Percentiles rank a stretch among this genome's conserved stretches.
Conservation (phyloP, 1,140 invertebrate species). For the Lordiphosa collinella region DNA sequence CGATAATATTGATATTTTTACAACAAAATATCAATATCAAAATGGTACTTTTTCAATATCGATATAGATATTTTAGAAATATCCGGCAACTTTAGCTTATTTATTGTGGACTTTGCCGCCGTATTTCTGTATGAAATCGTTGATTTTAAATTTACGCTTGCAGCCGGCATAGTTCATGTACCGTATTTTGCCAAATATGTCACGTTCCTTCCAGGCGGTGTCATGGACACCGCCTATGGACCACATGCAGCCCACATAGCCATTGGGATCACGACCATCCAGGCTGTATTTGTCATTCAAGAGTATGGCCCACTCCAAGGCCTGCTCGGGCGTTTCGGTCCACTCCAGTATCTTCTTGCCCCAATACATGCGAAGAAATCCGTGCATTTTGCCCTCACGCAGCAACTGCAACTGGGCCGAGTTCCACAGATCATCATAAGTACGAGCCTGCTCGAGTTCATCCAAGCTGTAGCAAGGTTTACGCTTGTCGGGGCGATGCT, state of each 20-base stretch:
- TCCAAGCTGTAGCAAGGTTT: conserved; percentile 86
- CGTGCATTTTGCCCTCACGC: conserved; percentile 93
- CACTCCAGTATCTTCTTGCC: conserved; percentile 96
- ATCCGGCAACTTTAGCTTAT: no score
- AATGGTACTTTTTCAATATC: no score
- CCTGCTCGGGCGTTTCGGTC: conserved; percentile 88
- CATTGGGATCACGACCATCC: conserved; percentile 94
- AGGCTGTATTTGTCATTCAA: conserved; percentile 93
- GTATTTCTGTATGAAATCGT: conserved; percentile 86
- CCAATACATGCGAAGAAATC: conserved; percentile 97
- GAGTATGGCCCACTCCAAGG: conserved; percentile 88
- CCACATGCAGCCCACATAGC: conserved; percentile 97
- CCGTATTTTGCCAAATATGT: conserved; percentile 94
- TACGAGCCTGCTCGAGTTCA: conserved; percentile 86
- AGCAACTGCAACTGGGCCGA: conserved; percentile 91
- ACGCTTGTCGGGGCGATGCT: conserved; percentile 87
- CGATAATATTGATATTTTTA: no score
- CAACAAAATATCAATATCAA: no score
- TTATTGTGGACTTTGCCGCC: conserved; percentile 73
- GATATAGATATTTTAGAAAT: no score
- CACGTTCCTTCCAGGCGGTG: conserved; percentile 92
- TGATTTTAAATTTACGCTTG: conserved; percentile 92
- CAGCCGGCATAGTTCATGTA: conserved; percentile 96
- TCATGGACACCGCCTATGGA: conserved; percentile 95
- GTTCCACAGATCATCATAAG: conserved; percentile 96